These are phyloP conservation scores for Criorhina ranunculi DNA, from an alignment of 2,888 invertebrate species.

Conservation along the genomic window DNA sequence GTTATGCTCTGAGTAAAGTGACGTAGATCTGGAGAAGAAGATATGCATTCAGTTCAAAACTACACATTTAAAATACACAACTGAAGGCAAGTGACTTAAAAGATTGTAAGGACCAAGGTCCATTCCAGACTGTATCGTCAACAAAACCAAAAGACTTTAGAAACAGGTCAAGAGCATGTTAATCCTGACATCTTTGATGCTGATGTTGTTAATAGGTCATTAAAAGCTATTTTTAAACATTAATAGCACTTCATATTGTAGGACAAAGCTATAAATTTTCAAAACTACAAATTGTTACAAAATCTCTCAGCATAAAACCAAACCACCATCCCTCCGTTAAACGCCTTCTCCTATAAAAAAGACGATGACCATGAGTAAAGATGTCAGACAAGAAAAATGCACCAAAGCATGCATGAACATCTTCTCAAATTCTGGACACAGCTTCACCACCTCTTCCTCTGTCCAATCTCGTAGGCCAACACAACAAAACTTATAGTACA, in stretches of 20 bases:
- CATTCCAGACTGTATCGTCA: too few species aligned
- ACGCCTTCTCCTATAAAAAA: not conserved
- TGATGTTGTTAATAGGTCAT: too few species aligned
- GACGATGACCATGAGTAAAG: slow-evolving; percentile 30
- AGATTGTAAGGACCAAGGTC: too few species aligned
- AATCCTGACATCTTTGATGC: too few species aligned
- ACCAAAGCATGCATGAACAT: slow-evolving; percentile 26
- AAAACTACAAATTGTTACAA: slow-evolving; percentile 7
- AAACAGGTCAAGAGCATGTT: too few species aligned
- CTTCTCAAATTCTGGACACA: slow-evolving; percentile 41
- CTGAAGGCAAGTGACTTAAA: too few species aligned
- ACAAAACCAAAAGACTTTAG: too few species aligned
- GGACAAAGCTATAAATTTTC: not conserved
- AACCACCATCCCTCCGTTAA: not conserved
- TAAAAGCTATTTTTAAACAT: not conserved
- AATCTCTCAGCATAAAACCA: not conserved
- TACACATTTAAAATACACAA: too few species aligned
- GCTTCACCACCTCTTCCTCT: slow-evolving; percentile 7
- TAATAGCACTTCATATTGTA: not conserved
- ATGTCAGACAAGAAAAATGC: slow-evolving; percentile 11
- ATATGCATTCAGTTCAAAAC: too few species aligned
- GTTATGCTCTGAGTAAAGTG: too few species aligned
- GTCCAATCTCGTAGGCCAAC: slow-evolving; percentile 33
- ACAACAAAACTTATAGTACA: slow-evolving; percentile 20
- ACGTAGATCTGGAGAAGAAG: too few species aligned